Conservation (phyloP, 2,113 vertebrate genomes). For the Pavo muticus region DNA sequence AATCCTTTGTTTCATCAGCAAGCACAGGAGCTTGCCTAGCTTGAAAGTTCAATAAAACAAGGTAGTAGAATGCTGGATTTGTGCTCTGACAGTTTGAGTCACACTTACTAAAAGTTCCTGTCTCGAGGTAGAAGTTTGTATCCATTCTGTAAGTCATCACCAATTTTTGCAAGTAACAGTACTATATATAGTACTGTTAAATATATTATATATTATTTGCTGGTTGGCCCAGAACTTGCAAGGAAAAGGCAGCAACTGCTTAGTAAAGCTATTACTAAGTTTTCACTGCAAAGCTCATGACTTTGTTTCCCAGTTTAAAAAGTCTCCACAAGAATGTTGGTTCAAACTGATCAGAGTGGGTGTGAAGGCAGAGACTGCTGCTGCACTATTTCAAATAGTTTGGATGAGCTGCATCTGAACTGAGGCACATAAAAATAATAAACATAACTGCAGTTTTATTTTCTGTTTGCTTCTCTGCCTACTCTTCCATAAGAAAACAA, state of each 20-base stretch:
- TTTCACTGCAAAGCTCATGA: neutral
- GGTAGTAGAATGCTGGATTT: neutral
- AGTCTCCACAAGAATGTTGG: neutral
- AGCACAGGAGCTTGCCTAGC: neutral
- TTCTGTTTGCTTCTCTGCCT: neutral
- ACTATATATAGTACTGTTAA: neutral
- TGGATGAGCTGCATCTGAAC: neutral
- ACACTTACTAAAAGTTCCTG: neutral
- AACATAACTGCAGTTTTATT: neutral
- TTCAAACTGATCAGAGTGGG: neutral
- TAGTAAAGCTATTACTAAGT: neutral
- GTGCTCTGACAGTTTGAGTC: neutral
- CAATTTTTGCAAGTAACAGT: neutral
- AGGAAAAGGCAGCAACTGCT: neutral
- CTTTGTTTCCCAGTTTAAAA: neutral
- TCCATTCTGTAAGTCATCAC: neutral
- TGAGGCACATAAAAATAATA: neutral
- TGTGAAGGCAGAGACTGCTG: neutral
- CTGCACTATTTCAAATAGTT: neutral
- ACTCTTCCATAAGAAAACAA: neutral
- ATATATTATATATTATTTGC: neutral
- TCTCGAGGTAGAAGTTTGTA: neutral
- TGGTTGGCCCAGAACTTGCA: neutral
- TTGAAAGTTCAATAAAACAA: neutral
- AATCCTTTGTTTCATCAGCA: conserved; percentile 28